Conservation (phyloP, 2,797 vertebrate species). For the Trichosurus vulpecula region DNA sequence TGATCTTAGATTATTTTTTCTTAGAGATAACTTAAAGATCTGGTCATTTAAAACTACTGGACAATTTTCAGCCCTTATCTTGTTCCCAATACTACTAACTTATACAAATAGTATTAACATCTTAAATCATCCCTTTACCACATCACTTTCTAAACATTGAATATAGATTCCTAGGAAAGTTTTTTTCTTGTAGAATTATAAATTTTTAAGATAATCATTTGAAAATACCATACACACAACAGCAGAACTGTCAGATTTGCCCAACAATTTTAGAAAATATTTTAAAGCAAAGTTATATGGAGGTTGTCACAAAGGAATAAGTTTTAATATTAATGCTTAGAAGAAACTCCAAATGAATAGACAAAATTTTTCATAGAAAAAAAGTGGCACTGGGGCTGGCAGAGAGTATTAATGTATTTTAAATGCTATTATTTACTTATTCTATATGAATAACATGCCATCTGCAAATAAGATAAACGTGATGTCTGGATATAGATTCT, state of each 20-base stretch:
- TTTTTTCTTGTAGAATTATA: conserved; percentile 50
- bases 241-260: conserved; percentile 45
- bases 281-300: background rate
- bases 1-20: conserved; percentile 30
- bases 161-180: background rate
- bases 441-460: conserved; percentile 2
- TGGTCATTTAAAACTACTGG: conserved; percentile 27
- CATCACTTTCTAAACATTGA: background rate
- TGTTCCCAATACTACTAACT: conserved; percentile 21
- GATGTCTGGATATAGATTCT: conserved; percentile 31
- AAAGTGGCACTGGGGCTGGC: conserved; percentile 15
- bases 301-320: conserved; percentile 26
- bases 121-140: background rate
- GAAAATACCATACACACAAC: conserved; percentile 38
- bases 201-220: conserved; percentile 46
- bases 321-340: conserved; percentile 29
- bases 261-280: background rate
- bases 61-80: conserved; percentile 32
- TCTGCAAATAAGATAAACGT: conserved; percentile 8
- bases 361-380: conserved; percentile 10
- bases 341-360: background rate
- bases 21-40: conserved; percentile 38
- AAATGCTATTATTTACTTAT: conserved; percentile 37
- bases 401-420: conserved; percentile 13
- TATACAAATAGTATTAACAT: conserved; percentile 16